Percentiles rank a stretch among this genome's conserved stretches.
Conservation (phyloP, 2,113 vertebrate genomes). For the Rousettus leschenaultii region DNA sequence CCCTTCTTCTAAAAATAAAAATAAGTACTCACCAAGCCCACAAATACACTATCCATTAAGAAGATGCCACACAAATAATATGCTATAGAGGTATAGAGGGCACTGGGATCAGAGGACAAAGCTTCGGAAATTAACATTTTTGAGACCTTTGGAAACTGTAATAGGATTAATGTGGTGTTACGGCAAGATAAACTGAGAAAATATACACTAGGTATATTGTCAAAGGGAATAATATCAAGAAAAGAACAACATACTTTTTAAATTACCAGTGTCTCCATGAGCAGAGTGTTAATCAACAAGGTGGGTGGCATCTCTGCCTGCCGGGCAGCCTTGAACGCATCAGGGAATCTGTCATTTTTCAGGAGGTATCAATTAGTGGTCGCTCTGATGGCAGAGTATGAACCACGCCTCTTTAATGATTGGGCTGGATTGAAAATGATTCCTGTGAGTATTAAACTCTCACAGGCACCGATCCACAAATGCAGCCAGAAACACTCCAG, state of each 20-base stretch:
- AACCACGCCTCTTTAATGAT: not conserved
- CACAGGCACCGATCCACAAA: not conserved
- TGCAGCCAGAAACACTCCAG: not conserved
- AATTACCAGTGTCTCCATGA: not conserved
- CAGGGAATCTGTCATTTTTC: not conserved
- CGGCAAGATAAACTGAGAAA: not conserved
- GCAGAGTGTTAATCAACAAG: not conserved
- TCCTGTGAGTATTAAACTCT: not conserved
- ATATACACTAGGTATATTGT: not conserved
- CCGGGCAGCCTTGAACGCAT: not conserved
- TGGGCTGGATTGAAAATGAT: not conserved
- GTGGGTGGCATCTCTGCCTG: too few species aligned
- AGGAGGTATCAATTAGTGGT: not conserved
- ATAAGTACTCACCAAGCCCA: not conserved
- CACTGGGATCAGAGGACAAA: not conserved
- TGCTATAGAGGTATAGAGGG: accelerated
- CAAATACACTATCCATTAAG: not conserved
- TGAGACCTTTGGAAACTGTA: not conserved
- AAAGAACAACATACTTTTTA: not conserved
- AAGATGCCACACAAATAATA: accelerated
- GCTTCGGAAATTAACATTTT: not conserved
- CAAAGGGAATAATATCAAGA: not conserved
- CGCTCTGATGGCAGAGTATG: not conserved
- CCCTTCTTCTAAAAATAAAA: not conserved
- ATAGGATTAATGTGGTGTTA: not conserved